Evolutionary conservation across 2,113 vertebrate genomes (phyloP).

Genomic region (Mesocricetus auratus): DNA sequence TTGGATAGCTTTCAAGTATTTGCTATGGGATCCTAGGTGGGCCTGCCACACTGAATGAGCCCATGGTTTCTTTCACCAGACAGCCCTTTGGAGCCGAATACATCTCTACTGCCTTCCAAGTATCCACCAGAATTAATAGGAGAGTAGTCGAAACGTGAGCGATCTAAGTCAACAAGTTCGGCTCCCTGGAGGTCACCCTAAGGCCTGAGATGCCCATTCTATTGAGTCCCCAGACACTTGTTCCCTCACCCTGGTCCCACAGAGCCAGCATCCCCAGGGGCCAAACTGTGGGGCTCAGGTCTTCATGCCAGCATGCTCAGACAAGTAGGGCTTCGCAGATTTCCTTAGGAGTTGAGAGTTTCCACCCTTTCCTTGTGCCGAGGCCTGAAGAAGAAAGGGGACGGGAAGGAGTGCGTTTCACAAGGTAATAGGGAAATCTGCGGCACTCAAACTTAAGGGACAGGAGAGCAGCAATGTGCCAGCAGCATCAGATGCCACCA

Average conservation of each 20-base stretch:
- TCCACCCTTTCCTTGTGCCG: background rate
- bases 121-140: background rate
- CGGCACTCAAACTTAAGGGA: background rate
- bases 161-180: background rate
- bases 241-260: background rate
- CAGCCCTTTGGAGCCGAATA: background rate
- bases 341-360: background rate
- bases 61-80: background rate
- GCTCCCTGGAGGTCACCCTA: background rate
- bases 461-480: fast-evolving
- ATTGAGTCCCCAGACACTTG: background rate
- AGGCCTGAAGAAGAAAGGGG: background rate
- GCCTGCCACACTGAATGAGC: background rate
- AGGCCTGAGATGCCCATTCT: background rate
- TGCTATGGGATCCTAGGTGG: background rate
- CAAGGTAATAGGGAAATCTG: background rate
- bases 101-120: background rate
- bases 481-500: background rate
- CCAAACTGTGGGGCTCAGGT: background rate
- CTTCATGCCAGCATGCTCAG: background rate
- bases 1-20: background rate
- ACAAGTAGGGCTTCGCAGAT: background rate
- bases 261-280: background rate
- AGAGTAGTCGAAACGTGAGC: background rate
- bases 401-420: background rate